Evolutionary conservation across 1,140 invertebrate genomes (phyloP), one percentile per base, ranked within the genome.

Genomic region (Conus ventricosus): DNA sequence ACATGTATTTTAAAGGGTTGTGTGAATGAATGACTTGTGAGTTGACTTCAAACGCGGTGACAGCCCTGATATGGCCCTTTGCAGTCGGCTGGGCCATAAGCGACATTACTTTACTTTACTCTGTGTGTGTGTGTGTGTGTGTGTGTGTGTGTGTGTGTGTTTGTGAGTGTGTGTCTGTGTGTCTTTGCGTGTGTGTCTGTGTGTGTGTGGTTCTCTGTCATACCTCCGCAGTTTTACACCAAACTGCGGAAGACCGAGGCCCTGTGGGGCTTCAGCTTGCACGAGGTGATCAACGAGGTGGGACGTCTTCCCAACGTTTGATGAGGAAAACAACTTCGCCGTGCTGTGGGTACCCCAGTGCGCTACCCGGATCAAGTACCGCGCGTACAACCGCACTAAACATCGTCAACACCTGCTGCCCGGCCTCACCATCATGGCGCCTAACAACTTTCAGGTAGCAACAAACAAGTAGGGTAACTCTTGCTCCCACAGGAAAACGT

Each of bases 301-400:
- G 63, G 84, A 86, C 67, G 51, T 86, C n/a, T 53, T 20, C 67
- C 84, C 84, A 0, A 86, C 63, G 67, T 75, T 75, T 51, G 63
- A 86, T 51, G 51, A 76, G 2, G 84, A 15, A 17, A 85, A 85
- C 84, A 85, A 86, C 84, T 86, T 86, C 84, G 84, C 84, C 67
- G 27, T 86, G 39, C 84, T 86, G 23, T 13, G 23, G 25, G 63
- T 86, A 27, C 51, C 60, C 8, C 17, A 53, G 84, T 86, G 84
- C 51, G 84, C 15, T 67, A 76, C 67, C 60, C 84, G 84, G 15
- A 76, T 86, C 84, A 86, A 86, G 84, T 86, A 86, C 84, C 84
- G 84, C 13, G 84, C 63, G 1, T 86, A 53, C 51, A 39, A 86
- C 84, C 60, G 84, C 63, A 53, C 57, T 25, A 15, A 5, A 11